Base-by-base conservation (phyloP, 92 coral and sea anemone genomes). In the Paramuricea clavata region DNA sequence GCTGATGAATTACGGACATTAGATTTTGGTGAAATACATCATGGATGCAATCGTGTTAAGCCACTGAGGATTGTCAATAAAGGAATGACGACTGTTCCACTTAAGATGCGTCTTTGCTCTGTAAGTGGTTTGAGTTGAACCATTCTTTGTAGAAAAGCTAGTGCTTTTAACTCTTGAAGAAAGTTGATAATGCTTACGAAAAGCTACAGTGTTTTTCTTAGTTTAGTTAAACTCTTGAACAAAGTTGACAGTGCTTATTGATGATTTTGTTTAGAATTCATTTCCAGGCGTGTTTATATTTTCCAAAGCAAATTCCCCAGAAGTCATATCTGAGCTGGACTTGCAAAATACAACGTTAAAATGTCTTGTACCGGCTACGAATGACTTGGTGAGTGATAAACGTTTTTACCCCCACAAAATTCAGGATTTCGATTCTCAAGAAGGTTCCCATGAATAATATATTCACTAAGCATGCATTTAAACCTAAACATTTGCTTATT, bases 11-110 rank as follows among this genome's bases (percentile, higher is more conserved):
- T 95, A 42, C 89, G 89, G 49, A 88, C 94, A 36, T 82, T 97
- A 43, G 92, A 93, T 88, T 97, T 97, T 91, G 99, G 99, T 69
- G 99, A 94, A 69, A 83, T 97, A 75, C 92, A 86, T 28, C 87
- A 92, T 71, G 93, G 95, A 43, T 87, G 90, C 44, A 93, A 93
- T 59, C 92, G 93, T 31, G 92, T 93, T 16, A 88, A 93, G 83
- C 93, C 99, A 73, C 81, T 97, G 33, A 73, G 95, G 83, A 89
- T 97, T 16, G 56, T 94, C 32, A 97, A 97, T 89, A 91, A 89
- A 84, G 98, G 99, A 27, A 91, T 92, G 82, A 98, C 99, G 23
- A 87, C 93, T 21, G 95, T 97, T 1, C 99, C 99, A 17, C 87
- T 97, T 11, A 84, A 98, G 81, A 92, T 94, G 80, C 93, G 94